Base-by-base conservation (phyloP, 2,888 invertebrate genomes). In the Oithona nana region DNA sequence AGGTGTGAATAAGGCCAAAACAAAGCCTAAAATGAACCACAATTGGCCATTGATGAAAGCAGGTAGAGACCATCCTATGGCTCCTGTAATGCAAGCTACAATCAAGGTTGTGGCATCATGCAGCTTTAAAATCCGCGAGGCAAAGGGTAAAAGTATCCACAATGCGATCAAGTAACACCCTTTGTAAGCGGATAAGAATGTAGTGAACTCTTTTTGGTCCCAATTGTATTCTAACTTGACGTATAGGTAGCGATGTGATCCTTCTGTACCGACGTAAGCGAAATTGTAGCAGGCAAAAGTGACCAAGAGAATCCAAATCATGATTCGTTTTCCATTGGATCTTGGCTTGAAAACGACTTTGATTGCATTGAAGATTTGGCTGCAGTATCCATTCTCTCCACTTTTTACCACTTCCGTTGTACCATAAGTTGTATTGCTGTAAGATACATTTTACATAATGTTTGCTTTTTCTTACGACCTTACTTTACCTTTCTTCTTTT, bases 281-380 rank as follows among this genome's bases (percentile, higher is more conserved):
- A 59, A 59, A 24, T 48, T 59, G 22, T 39, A 59, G 48, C 59
- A 59, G 2, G 59, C 59, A 48, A 59, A 59, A 28, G 31, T 59
- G 26, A 59, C 31, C 2, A 54, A 26, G 8, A 54, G 54, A 20
- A 59, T 31, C 11, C 59, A 3, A 59, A 59, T 30, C 26, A 59
- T 31, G 30, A 59, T 39, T 11, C 30, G n/a, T 22, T 3, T 24
- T 11, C 48, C 4, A 20, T 26, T 26, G 31, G 59, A 20, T 48
- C 59, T 16, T 3, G 48, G 39, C 24, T 59, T 59, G 11, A 59
- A 26, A 2, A 59, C 48, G 3, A 28, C 28, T 48, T 48, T 59
- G 24, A 26, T 24, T 3, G 26, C 6, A 54, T 54, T 26, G 13
- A 26, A 54, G 2, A 26, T 16, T 3, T 54, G 54, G 26, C 54